Conservation (phyloP, 2,113 vertebrate genomes). For the Columba livia region DNA sequence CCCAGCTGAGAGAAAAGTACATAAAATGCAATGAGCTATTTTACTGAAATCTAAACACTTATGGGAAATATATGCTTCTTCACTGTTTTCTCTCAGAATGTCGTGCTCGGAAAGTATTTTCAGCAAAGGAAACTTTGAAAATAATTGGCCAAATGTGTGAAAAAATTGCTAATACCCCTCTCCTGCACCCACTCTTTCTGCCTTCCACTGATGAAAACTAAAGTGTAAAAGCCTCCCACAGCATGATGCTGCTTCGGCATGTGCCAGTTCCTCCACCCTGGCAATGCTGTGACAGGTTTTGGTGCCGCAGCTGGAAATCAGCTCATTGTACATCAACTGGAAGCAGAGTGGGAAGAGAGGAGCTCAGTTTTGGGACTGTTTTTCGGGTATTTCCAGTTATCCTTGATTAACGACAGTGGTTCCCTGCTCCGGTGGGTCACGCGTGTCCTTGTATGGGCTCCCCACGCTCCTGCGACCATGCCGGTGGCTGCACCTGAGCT, state of each 20-base stretch:
- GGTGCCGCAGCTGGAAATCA: background rate
- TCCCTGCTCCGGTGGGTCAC: background rate
- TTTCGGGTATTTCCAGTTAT: accelerated
- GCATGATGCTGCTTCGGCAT: accelerated
- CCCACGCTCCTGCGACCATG: accelerated
- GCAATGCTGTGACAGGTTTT: accelerated
- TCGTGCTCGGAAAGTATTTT: background rate
- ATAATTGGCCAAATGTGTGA: background rate
- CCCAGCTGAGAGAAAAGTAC: background rate
- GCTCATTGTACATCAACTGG: background rate
- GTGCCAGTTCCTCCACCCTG: accelerated
- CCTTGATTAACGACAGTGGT: accelerated
- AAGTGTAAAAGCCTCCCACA: background rate
- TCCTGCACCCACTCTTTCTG: background rate
- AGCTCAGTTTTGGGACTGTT: background rate
- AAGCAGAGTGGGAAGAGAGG: accelerated
- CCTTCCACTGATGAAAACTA: background rate
- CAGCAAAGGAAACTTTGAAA: background rate
- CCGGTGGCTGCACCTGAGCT: too few relatives aligned
- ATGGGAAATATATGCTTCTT: background rate
- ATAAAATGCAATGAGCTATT: background rate
- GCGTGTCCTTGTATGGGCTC: accelerated
- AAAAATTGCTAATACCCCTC: background rate
- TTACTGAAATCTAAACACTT: background rate
- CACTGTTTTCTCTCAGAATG: background rate